A percentile compares a stretch with the other conserved stretches of the same genome.
These are phyloP conservation scores for Panagrolaimus sp. DNA, from an alignment of 1,140 invertebrate species.

Conservation along the genomic window DNA sequence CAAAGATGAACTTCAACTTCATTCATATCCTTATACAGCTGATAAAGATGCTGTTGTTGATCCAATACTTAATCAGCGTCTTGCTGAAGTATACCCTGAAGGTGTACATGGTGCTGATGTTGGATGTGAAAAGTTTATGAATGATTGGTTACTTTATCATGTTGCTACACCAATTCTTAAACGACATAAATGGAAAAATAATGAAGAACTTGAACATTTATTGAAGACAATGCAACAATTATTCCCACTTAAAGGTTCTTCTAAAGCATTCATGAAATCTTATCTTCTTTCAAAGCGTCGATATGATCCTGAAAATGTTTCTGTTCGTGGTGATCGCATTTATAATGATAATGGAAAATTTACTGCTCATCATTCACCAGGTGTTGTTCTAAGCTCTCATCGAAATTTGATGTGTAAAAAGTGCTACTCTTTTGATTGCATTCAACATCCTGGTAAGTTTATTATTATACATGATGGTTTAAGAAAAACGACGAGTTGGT, in stretches of 20 bases:
- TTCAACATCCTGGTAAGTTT: background rate
- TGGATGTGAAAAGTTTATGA: conserved; percentile 41
- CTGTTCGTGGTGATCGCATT: background rate
- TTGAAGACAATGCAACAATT: conserved; percentile 23
- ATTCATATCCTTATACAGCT: conserved; percentile 44
- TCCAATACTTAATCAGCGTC: conserved; percentile 24
- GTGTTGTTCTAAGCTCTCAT: background rate
- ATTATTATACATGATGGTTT: no score
- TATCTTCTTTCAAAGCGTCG: conserved; percentile 41
- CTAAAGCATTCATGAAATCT: conserved; percentile 17
- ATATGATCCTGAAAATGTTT: conserved; percentile 28
- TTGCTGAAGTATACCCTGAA: conserved; percentile 38
- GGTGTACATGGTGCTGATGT: conserved; percentile 39
- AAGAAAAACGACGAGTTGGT: no score
- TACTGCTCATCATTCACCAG: background rate
- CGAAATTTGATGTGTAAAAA: background rate
- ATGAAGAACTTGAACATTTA: background rate
- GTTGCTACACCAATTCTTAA: conserved; percentile 22
- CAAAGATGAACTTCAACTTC: conserved; percentile 43
- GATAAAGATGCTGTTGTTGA: conserved; percentile 19
- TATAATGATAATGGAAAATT: background rate
- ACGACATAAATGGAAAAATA: background rate
- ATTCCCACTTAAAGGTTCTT: conserved; percentile 40
- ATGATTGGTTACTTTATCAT: conserved; percentile 40
- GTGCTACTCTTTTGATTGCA: background rate